A percentile compares a stretch with the other conserved stretches of the same genome.
Evolutionary conservation across 2,797 vertebrate species (phyloP).

Genomic region (Dicrostonyx torquatus): DNA sequence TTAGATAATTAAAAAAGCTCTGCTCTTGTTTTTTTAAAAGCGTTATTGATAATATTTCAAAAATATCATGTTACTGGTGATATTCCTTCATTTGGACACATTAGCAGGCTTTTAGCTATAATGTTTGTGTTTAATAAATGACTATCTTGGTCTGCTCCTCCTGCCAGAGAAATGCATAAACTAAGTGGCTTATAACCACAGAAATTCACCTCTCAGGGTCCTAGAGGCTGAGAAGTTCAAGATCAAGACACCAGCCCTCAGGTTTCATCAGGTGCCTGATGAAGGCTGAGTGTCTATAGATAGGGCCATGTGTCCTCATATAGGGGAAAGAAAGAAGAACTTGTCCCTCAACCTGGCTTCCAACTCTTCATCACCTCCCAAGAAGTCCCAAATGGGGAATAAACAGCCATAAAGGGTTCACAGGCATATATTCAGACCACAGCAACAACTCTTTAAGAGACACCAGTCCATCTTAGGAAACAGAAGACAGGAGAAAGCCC

Average conservation of each 20-base stretch:
- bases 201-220: background rate
- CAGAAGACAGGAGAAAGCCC: background rate
- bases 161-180: background rate
- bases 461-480: background rate
- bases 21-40: background rate
- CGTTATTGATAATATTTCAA: background rate
- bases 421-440: background rate
- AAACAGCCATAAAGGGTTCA: background rate
- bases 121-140: constrained; percentile 15
- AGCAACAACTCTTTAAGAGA: background rate
- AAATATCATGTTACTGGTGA: background rate
- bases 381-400: background rate
- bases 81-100: background rate
- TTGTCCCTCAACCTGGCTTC: background rate
- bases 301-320: background rate
- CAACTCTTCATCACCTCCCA: background rate
- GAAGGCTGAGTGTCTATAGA: background rate
- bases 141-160: background rate
- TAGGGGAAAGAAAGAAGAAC: background rate
- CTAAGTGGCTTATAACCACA: background rate
- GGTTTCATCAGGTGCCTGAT: background rate
- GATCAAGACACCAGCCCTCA: background rate
- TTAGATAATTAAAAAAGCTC: background rate
- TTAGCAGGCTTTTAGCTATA: background rate
- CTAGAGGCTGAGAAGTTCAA: background rate